Percentiles rank a stretch among this genome's conserved stretches.
Conservation (phyloP, 2,797 vertebrate species). For the Acanthurus tractus region DNA sequence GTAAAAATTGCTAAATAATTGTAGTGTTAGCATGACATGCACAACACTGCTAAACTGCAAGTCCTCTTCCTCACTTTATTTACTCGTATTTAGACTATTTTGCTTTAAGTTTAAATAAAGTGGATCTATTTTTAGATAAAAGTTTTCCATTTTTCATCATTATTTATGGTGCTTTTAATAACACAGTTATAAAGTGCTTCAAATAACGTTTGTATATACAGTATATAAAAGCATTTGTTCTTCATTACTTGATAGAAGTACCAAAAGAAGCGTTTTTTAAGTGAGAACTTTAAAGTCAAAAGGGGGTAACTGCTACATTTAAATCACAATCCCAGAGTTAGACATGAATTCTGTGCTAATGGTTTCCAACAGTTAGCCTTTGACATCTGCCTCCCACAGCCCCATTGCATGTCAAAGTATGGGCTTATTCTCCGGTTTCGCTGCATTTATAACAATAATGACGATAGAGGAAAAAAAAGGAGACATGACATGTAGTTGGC, state of each 20-base stretch:
- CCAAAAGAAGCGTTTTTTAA: conserved; percentile 12
- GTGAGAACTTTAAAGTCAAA: neutral
- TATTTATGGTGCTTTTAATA: neutral
- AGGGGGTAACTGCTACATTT: conserved; percentile 26
- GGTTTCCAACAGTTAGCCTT: conserved; percentile 44
- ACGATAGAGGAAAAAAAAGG: neutral
- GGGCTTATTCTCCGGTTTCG: neutral
- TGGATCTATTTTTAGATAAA: neutral
- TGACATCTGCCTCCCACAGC: conserved; percentile 23
- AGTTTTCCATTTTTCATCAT: no score
- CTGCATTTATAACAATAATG: conserved; percentile 38
- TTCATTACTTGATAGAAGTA: neutral
- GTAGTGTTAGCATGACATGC: no score
- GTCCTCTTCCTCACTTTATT: neutral
- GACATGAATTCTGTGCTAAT: conserved; percentile 40
- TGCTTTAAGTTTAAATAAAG: conserved; percentile 4
- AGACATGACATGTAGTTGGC: conserved; percentile 16
- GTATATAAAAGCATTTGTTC: neutral
- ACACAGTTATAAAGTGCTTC: neutral
- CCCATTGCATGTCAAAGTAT: conserved; percentile 1
- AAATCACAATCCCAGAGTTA: conserved; percentile 19
- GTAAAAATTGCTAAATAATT: no score
- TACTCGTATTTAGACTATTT: neutral
- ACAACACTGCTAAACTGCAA: neutral
- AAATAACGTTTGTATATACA: no score